These are phyloP conservation scores for Coptotermes formosanus DNA, from an alignment of 1,140 invertebrate genomes.

Conservation along the genomic window DNA sequence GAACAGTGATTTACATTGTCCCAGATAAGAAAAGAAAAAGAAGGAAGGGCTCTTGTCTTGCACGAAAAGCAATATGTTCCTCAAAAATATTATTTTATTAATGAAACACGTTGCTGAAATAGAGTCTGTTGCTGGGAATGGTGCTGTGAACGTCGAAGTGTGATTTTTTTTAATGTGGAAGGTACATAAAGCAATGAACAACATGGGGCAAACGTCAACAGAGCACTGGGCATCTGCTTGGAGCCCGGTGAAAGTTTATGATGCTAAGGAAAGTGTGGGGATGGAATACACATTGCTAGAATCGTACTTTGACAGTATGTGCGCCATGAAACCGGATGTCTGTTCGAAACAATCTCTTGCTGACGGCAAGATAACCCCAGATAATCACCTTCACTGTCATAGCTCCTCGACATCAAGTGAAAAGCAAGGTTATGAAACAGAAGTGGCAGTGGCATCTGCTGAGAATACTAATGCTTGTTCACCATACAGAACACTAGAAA, in stretches of 20 bases:
- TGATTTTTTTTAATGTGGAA: slow-evolving; percentile 20
- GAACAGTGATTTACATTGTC: background rate
- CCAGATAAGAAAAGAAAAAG: background rate
- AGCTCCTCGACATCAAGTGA: background rate
- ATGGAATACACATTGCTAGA: slow-evolving; percentile 22
- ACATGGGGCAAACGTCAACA: slow-evolving; percentile 25
- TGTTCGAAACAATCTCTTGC: background rate
- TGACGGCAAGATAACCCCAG: background rate
- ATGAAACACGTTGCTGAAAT: background rate
- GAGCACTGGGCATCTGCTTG: slow-evolving; percentile 26
- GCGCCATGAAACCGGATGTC: background rate
- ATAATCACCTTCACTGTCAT: background rate
- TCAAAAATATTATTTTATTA: background rate
- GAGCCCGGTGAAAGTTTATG: slow-evolving; percentile 24
- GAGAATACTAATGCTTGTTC: background rate
- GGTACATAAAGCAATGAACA: slow-evolving; percentile 24
- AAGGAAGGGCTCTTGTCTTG: background rate
- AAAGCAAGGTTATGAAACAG: slow-evolving; percentile 20
- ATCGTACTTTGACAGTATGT: slow-evolving; percentile 16
- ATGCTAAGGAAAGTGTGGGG: slow-evolving; percentile 10
- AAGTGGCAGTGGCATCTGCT: background rate
- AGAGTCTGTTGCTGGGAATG: background rate
- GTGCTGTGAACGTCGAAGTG: background rate
- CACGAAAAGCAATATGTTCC: background rate
- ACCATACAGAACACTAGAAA: background rate